Percentiles rank a stretch among this genome's conserved stretches.
Conservation (phyloP, 2,113 vertebrate genomes). For the Tympanuchus pallidicinctus region DNA sequence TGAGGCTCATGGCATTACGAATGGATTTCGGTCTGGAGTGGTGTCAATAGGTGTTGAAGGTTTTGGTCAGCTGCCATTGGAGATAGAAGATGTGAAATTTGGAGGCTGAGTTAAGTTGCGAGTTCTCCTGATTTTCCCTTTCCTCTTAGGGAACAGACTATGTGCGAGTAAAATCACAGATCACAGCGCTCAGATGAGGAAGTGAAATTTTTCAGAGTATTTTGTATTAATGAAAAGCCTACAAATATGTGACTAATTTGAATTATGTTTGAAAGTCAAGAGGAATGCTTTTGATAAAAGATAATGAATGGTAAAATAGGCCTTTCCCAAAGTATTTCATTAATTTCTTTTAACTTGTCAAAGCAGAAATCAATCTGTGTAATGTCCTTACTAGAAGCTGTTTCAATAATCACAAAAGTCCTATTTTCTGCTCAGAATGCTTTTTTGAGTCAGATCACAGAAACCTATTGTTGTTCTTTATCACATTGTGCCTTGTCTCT, state of each 20-base stretch:
- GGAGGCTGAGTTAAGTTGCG: neutral
- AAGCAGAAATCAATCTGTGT: neutral
- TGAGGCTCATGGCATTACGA: neutral
- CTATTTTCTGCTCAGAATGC: neutral
- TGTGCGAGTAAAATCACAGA: neutral
- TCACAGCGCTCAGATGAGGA: neutral
- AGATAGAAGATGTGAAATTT: neutral
- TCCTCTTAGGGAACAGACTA: neutral
- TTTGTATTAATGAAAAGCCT: neutral
- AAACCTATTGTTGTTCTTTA: constrained; percentile 21
- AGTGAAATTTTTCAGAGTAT: neutral
- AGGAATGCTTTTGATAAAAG: neutral
- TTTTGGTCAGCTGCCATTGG: neutral
- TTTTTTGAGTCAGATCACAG: neutral
- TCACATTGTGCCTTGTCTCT: neutral
- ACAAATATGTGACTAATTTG: neutral
- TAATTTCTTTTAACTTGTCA: neutral
- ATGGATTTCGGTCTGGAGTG: neutral
- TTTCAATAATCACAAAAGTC: neutral
- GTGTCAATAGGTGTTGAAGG: neutral
- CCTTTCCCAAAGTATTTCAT: neutral
- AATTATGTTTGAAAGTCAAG: constrained; percentile 3
- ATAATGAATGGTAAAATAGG: neutral
- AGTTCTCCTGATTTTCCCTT: neutral
- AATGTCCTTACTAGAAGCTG: neutral